Evolutionary conservation across 2,113 vertebrate species (phyloP), one percentile per base, ranked within the genome.

Genomic region (Edolisoma coerulescens): DNA sequence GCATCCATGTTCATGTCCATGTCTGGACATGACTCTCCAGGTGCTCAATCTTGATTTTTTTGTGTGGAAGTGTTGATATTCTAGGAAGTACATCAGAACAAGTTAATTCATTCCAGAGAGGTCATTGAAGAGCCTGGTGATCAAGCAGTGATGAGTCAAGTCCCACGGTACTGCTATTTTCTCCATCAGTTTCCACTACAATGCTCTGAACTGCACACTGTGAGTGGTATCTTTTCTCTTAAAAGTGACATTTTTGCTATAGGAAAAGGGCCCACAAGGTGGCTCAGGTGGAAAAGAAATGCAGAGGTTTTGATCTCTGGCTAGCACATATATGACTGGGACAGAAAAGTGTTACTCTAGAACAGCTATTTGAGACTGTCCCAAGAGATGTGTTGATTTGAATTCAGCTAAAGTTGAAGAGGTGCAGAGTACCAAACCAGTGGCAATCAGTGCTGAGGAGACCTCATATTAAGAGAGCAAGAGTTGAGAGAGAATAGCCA

Each of bases 221-320:
- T 7, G 19, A 86, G 32, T 39, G 11, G 28, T 4, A 33, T 11
- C 0, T 84, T 67, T 74, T 37, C 23, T 30, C 37, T 69, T 52
- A 26, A 53, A 80, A 88, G 56, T 21, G 65, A 11, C 22, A 33
- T 30, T 87, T 87, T 60, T 93, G 95, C 70, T 84, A 44, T 80
- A 54, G 78, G 50, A 73, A 82, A 67, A 95, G 13, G 53, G 74
- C 15, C 94, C 96, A 97, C 89, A 89, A 87, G 95, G 87, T 96
- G 93, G 91, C 94, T 95, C 87, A 96, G 65, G 61, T 90, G 81
- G 78, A 93, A 95, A 95, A 97, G 78, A 91, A 96, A 94, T 87
- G 84, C 23, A 27, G 54, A 63, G n/a, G 0, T 78, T 96, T 89
- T 76, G 12, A 32, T 73, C 37, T 71, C 67, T 85, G 41, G 5